These are phyloP conservation scores for Tadarida brasiliensis DNA, from an alignment of 2,797 vertebrate genomes.

Conservation along the genomic window DNA sequence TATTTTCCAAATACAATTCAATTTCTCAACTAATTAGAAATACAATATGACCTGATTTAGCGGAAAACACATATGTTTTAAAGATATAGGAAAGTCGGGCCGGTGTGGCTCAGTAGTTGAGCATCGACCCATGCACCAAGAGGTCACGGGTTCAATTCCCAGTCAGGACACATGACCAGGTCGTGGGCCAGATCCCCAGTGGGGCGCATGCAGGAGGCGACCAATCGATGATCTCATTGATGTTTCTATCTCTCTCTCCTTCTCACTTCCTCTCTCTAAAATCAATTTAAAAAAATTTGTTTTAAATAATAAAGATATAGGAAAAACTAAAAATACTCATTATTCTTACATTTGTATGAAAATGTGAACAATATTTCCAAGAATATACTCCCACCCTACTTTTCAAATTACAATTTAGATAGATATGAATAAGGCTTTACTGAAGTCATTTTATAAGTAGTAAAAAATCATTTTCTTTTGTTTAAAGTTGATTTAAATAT, in stretches of 20 bases:
- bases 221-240: too few species aligned
- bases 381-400: background rate
- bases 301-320: background rate
- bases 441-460: slow-evolving; percentile 21
- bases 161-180: too few species aligned
- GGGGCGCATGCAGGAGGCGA: too few species aligned
- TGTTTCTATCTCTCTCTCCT: too few species aligned
- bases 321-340: background rate
- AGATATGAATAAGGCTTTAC: background rate
- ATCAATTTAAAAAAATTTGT: too few species aligned
- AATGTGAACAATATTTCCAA: background rate
- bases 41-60: slow-evolving; percentile 17
- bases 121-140: too few species aligned
- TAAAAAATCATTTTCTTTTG: slow-evolving; percentile 6
- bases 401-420: slow-evolving; percentile 5
- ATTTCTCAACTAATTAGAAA: slow-evolving; percentile 44
- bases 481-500: slow-evolving; percentile 43
- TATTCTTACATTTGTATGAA: slow-evolving; percentile 3
- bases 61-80: slow-evolving; percentile 24
- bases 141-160: too few species aligned
- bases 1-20: slow-evolving; percentile 37
- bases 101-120: too few species aligned
- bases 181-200: too few species aligned
- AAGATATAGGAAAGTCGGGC: background rate
- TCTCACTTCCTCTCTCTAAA: too few species aligned